Conservation (phyloP, 2,113 vertebrate genomes). For the Platanista minor region DNA sequence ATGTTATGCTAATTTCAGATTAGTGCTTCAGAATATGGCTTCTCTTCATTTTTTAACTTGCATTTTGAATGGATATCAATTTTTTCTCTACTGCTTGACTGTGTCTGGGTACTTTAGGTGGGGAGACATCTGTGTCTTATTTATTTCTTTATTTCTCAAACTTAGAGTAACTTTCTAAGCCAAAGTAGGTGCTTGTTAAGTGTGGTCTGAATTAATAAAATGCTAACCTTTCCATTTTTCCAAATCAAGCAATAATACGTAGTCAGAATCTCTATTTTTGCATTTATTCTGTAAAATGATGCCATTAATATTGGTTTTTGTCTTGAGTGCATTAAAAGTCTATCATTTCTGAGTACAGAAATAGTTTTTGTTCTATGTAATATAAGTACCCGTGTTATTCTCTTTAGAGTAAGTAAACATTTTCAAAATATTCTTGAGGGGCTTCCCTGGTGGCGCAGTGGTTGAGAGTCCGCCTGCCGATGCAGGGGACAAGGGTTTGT, state of each 20-base stretch:
- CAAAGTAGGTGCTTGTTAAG: not conserved
- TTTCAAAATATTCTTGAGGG: constrained; percentile 31
- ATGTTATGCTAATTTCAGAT: not conserved
- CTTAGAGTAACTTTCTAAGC: not conserved
- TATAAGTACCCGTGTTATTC: not conserved
- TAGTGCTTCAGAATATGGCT: no score
- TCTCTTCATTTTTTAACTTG: not conserved
- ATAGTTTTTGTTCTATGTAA: not conserved
- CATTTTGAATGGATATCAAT: not conserved
- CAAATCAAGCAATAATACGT: not conserved
- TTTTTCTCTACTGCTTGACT: not conserved
- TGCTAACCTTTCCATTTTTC: not conserved
- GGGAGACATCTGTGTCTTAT: not conserved
- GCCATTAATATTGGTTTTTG: not conserved
- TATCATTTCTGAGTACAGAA: not conserved
- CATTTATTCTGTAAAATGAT: not conserved
- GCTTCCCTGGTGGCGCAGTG: no score
- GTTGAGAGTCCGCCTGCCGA: no score
- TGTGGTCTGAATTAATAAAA: not conserved
- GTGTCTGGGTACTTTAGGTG: not conserved
- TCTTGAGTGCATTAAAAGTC: not conserved
- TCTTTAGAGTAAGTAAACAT: not conserved
- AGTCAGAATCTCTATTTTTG: not conserved
- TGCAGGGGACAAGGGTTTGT: no score
- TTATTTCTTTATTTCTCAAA: not conserved